Evolutionary conservation across 1,140 invertebrate species (phyloP), one percentile per base, ranked within the genome.

Genomic region (Venustaconcha ellipsiformis): DNA sequence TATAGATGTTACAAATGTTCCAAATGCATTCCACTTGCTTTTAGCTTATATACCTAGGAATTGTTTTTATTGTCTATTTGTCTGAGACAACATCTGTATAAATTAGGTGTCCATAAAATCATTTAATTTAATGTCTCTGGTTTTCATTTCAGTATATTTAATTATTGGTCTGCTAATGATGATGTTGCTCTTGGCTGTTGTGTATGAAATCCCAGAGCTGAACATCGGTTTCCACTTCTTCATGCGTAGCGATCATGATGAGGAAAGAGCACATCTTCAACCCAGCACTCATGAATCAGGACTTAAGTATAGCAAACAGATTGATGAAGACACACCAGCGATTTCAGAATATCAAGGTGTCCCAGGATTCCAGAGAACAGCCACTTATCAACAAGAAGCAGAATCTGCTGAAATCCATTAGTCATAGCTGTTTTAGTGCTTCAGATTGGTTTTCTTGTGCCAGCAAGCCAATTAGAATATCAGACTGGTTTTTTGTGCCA

Each of bases 191-290:
- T 89, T 96, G 78, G 94, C 94, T 0, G 93, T 96, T 3, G 94
- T 96, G 88, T 95, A 96, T 88, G 95, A 96, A 85, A 95, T 96
- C 77, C 95, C 95, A 14, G 94, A 96, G 90, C 90, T 96, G 78
- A 96, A 96, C 87, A 89, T 96, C 55, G 94, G 94, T 66, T 91
- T 93, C 62, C 92, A 95, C 56, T 95, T 96, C 86, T 92, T 94
- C 73, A 91, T 94, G 56, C 92, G 93, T 81, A 93, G 92, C 66
- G 92, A 94, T 59, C 91, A 92, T 57, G 92, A 93, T 64, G 88
- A 90, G 20, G 88, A 89, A 63, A 68, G 79, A 57, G 81, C 82
- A 23, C 74, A 78, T n/a, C 82, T 88, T n/a, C 72, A 74, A 23
- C 75, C 80, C 56, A 70, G 80, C 14, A 78, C 78, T n/a, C 67